These are phyloP conservation scores for Pipistrellus nathusii DNA, from an alignment of 2,797 vertebrate species.

Conservation along the genomic window DNA sequence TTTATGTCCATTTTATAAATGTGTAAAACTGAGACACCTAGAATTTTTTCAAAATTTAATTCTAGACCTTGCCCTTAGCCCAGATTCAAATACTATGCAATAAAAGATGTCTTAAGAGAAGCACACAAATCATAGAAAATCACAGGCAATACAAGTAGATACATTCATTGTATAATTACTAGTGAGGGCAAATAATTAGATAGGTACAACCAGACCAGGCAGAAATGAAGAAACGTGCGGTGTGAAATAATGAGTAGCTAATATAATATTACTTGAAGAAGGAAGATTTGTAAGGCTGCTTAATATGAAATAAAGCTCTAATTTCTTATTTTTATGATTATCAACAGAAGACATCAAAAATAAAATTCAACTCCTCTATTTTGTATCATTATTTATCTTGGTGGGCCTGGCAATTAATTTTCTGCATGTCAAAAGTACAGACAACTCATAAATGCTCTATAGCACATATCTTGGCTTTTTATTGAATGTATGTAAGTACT, in stretches of 20 bases:
- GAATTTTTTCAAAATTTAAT: neutral
- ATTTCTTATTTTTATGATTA: conserved; percentile 38
- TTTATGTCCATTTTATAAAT: neutral
- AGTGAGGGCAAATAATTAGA: neutral
- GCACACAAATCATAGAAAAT: neutral
- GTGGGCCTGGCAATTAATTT: conserved; percentile 43
- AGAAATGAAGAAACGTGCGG: neutral
- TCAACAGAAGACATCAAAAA: conserved; percentile 55
- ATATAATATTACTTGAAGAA: neutral
- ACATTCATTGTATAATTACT: neutral
- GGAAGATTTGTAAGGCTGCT: neutral
- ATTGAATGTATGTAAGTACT: neutral
- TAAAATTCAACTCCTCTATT: neutral
- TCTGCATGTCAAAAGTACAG: conserved; percentile 51
- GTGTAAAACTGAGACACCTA: neutral
- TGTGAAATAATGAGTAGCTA: neutral
- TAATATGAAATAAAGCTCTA: conserved; percentile 10
- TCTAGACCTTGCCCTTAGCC: neutral
- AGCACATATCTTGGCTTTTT: conserved; percentile 32
- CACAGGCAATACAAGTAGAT: neutral
- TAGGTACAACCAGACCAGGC: neutral
- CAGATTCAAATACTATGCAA: neutral
- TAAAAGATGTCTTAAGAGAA: neutral
- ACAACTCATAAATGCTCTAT: conserved; percentile 27
- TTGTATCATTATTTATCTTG: conserved; percentile 42